Conservation (phyloP, 2,113 vertebrate species). For the Aptenodytes patagonicus region DNA sequence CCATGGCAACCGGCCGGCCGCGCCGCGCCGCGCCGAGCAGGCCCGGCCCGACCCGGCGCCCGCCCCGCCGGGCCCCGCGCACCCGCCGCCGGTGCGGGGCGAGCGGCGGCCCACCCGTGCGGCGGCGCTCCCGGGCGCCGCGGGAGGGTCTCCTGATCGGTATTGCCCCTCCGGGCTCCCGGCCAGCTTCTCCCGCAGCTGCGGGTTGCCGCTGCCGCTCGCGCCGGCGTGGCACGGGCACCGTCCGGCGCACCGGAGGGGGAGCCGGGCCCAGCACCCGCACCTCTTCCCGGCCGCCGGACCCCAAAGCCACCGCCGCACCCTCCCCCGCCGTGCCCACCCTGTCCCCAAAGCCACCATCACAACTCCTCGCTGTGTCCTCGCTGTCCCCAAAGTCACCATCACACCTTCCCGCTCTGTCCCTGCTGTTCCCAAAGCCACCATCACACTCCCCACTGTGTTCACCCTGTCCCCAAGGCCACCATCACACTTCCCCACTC, state of each 20-base stretch:
- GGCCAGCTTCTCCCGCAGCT: background rate
- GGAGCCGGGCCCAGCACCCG: background rate
- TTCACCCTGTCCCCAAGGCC: background rate
- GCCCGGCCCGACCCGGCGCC: no score
- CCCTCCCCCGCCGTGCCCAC: no score
- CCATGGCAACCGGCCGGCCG: no score
- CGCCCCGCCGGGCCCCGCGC: no score
- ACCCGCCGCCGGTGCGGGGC: no score
- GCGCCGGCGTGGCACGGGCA: background rate
- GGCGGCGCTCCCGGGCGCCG: no score
- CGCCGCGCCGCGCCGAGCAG: no score
- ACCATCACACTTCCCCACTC: accelerated
- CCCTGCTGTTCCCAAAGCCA: no score
- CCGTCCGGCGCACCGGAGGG: background rate
- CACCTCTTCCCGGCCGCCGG: background rate
- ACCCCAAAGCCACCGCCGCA: background rate
- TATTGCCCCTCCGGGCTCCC: background rate
- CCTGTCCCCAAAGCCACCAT: background rate
- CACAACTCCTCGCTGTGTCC: background rate
- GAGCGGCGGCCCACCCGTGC: no score
- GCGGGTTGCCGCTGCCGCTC: background rate
- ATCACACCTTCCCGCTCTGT: no score
- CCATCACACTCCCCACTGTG: no score
- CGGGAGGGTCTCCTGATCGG: no score
- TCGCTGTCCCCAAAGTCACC: background rate